Base-by-base conservation (phyloP, 2,888 invertebrate species). In the Cantharis lateralis region DNA sequence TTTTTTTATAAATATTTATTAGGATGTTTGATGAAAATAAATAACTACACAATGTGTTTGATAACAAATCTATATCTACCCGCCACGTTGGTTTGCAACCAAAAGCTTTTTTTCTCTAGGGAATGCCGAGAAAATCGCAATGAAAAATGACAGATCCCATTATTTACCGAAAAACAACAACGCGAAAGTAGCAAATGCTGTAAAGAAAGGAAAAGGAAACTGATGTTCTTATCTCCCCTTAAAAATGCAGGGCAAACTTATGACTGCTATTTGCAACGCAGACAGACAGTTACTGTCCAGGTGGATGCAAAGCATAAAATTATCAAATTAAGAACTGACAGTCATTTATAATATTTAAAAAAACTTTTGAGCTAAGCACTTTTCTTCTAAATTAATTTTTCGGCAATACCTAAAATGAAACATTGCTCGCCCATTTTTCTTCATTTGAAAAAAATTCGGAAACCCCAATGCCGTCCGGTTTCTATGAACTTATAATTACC, bases 101-200 rank as follows among this genome's bases (percentile, higher is more conserved):
- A 68, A 75, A 75, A 75, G 70, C 71, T 70, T 64, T 72, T 76
- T 75, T 82, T 81, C 85, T 84, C 86, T 80, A 75, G 84, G 84
- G 85, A 85, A 84, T 82, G 82, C 82, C 81, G 84, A 82, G 80
- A 73, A 74, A 76, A 82, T 83, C 83, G 86, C 88, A 88, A 88
- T 88, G 87, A 86, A 87, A 88, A 88, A 88, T 88, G 88, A 88
- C 88, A 88, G 88, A 87, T 87, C 87, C 88, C 88, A 88, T 88
- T 88, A 88, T 88, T 88, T 88, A 88, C 88, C 82, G 87, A 86
- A 87, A 88, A 88, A 88, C 87, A 88, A 88, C 87, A 86, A 85
- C 84, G 84, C 84, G 83, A 86, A 86, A 87, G 88, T 87, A 87
- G 85, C 84, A 86, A 88, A 87, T 86, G 85, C 86, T 87, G 88